A percentile compares a stretch with the other conserved stretches of the same genome.
These are phyloP conservation scores for Dendrocopos noguchii DNA, from an alignment of 2,113 vertebrate genomes.

Conservation along the genomic window DNA sequence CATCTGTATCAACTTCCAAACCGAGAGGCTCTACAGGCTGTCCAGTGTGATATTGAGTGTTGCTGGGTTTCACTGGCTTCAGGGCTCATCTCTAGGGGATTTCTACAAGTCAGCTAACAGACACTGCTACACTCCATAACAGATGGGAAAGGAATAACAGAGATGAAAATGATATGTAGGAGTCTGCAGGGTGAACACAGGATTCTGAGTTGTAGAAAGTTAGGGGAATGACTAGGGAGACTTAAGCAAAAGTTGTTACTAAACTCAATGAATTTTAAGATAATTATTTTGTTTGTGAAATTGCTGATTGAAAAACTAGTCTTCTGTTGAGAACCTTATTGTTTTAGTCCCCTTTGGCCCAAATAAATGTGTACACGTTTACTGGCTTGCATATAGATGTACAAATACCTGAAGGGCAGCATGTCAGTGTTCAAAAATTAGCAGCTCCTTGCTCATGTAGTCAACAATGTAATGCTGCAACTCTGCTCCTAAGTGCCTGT, in stretches of 20 bases:
- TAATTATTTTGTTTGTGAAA: not conserved
- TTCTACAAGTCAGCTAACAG: not conserved
- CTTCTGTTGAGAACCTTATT: not conserved
- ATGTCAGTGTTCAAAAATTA: not conserved
- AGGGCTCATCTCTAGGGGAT: not conserved
- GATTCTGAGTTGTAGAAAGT: too few relatives aligned
- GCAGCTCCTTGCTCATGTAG: not conserved
- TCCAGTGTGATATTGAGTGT: not conserved
- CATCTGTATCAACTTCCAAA: not conserved
- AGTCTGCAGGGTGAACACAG: not conserved
- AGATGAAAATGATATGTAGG: not conserved
- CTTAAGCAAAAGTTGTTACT: not conserved
- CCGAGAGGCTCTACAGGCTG: not conserved
- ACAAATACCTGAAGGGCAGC: not conserved
- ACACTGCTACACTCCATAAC: not conserved
- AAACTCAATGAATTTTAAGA: not conserved
- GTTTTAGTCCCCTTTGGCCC: not conserved
- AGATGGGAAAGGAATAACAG: not conserved
- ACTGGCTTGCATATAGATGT: not conserved
- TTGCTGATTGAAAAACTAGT: accelerated
- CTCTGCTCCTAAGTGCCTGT: not conserved
- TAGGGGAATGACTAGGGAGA: not conserved
- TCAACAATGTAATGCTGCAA: not conserved
- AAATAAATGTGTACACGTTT: not conserved
- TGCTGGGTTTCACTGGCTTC: not conserved